Evolutionary conservation across 2,113 vertebrate species (phyloP), one percentile per base, ranked within the genome.

Genomic region (Tyrannus savana): DNA sequence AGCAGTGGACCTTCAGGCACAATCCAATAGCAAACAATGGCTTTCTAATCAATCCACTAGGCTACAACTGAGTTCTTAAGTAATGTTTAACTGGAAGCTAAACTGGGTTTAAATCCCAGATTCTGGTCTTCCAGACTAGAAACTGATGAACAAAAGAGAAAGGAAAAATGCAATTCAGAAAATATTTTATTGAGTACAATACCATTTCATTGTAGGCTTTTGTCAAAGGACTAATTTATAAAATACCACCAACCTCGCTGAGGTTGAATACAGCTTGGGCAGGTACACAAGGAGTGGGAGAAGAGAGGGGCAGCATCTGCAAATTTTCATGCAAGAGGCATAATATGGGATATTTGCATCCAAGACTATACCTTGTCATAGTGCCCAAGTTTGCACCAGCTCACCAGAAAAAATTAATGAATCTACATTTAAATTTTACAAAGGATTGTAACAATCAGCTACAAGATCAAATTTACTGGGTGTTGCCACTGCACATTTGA

Each of bases 101-200:
- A 89, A 79, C 25, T 39, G 46, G 19, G 76, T 14, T n/a, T 19
- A 22, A 86, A 80, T 47, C 8, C 30, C 86, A 67, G 90, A 76
- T 60, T 74, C 50, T 75, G 30, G 9, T 68, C 27, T 81, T 78
- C n/a, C 6, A 72, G 60, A 67, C 41, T 60, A 82, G 52, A 72
- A 90, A 60, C 9, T 22, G 28, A 71, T 47, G 22, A 41, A 88
- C 25, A 67, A 74, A 91, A 41, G 8, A 84, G 44, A 90, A 90
- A 71, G 39, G 53, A 93, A 89, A 60, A 56, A 64, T 96, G 73
- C 86, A 90, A 78, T 84, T 94, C 80, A 92, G 82, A 96, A 97
- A 97, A 97, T 96, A 96, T 87, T 97, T 97, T 97, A 97, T 97
- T 97, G 92, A 97, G 69, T 96, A 96, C 76, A 93, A 96, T 89